phyloP scores from a whole-genome alignment of 2,797 vertebrate genomes.

The Neosilurus mollespiculum region DNA sequence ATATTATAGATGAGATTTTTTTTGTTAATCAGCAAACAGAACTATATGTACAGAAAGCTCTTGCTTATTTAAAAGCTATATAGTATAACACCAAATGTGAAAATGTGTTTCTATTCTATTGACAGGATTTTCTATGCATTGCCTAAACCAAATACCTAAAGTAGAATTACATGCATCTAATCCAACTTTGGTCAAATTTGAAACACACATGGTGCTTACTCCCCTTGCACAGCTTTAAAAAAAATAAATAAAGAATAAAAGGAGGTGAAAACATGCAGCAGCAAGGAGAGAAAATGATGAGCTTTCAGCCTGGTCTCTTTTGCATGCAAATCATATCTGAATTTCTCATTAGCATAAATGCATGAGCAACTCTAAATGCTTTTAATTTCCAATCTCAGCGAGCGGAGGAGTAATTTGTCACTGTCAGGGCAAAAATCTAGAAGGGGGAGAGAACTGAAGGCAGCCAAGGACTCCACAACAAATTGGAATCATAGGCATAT shows the following conservation, averaged over 20 bases:
- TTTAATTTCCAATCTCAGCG: constrained; percentile 99
- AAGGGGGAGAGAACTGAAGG: constrained; percentile 80
- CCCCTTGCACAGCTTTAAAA: constrained; percentile 57
- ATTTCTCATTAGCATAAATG: constrained; percentile 99
- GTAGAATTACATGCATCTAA: constrained; percentile 54
- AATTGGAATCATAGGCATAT: constrained; percentile 98
- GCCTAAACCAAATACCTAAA: constrained; percentile 55
- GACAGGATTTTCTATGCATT: constrained; percentile 44
- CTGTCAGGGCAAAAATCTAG: constrained; percentile 99
- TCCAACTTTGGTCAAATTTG: constrained; percentile 56
- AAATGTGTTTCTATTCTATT: constrained; percentile 4
- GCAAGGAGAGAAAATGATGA: constrained; percentile 74
- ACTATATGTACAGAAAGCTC: not conserved
- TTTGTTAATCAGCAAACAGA: not conserved
- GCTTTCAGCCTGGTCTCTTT: constrained; percentile 98
- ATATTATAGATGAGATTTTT: not conserved
- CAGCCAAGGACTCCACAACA: constrained; percentile 90
- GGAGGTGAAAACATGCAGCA: constrained; percentile 67
- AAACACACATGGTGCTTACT: constrained; percentile 59
- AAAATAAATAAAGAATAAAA: constrained; percentile 53
- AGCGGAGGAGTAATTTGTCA: constrained; percentile 99
- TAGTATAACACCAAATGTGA: constrained; percentile 7
- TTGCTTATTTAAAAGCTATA: not conserved
- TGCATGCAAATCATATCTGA: constrained; percentile 99
- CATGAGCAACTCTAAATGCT: constrained; percentile 99